A percentile compares a stretch with the other conserved stretches of the same genome.
phyloP scores from a whole-genome alignment of 2,797 vertebrate species.

The Coendou prehensilis region DNA sequence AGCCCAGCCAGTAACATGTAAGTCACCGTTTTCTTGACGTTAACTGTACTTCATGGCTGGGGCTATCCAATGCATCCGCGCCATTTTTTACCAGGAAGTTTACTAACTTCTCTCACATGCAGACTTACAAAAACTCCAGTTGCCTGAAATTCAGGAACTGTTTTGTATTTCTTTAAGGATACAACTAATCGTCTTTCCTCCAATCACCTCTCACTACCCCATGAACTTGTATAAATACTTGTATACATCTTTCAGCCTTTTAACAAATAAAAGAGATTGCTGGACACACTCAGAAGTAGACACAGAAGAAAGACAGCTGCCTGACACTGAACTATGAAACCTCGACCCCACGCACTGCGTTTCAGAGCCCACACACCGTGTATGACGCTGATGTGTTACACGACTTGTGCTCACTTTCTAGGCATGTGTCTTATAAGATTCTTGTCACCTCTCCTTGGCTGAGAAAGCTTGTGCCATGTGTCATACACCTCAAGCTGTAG shows the following conservation, averaged over 20 bases:
- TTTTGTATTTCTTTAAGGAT: neutral
- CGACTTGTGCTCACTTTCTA: neutral
- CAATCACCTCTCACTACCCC: neutral
- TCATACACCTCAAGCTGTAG: neutral
- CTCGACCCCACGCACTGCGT: neutral
- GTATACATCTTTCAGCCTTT: neutral
- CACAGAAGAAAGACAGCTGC: neutral
- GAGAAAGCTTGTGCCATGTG: neutral
- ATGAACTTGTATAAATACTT: neutral
- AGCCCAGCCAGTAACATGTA: neutral
- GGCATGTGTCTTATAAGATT: neutral
- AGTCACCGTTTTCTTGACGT: neutral
- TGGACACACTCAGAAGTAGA: neutral
- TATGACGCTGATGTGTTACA: rapidly evolving
- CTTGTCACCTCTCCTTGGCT: neutral
- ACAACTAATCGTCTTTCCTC: neutral
- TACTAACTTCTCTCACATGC: neutral
- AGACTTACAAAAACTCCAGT: neutral
- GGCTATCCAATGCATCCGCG: neutral
- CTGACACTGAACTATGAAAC: neutral
- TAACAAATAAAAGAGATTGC: slow-evolving; percentile 9
- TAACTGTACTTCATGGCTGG: neutral
- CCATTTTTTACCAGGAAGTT: neutral
- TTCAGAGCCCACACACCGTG: neutral
- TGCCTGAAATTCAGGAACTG: slow-evolving; percentile 30